These are phyloP conservation scores for Eunapius fragilis DNA, from an alignment of 37 sponge, comb jelly and placozoan genomes.

Conservation along the genomic window DNA sequence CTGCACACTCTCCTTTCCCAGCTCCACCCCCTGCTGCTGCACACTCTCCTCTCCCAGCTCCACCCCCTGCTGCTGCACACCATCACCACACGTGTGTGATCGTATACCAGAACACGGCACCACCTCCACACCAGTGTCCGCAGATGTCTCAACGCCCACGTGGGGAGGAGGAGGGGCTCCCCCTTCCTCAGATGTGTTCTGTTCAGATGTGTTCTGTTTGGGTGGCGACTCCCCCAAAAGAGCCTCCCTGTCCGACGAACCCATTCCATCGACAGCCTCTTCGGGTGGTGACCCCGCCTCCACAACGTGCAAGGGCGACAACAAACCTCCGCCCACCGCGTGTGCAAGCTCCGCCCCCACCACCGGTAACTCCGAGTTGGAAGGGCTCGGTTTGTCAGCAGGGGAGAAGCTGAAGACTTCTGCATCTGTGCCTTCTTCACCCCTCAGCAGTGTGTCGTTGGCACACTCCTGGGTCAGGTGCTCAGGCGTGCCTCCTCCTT, in stretches of 20 bases:
- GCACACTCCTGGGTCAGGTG: too few species aligned
- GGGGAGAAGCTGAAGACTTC: background rate
- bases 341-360: background rate
- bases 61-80: background rate
- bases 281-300: background rate
- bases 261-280: too few species aligned
- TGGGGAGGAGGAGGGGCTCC: too few species aligned
- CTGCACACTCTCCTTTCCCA: background rate
- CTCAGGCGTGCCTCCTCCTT: background rate
- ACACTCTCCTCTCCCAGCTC: background rate
- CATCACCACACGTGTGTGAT: background rate
- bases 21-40: background rate
- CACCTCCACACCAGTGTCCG: too few species aligned
- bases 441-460: background rate
- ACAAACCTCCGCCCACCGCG: too few species aligned
- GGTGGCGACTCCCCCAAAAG: too few species aligned
- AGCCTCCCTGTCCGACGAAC: too few species aligned
- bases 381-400: background rate
- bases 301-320: background rate
- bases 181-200: too few species aligned
- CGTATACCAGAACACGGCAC: too few species aligned
- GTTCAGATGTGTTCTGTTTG: too few species aligned
- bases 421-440: background rate
- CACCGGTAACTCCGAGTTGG: background rate
- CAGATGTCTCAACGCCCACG: too few species aligned